phyloP scores from a whole-genome alignment of 2,113 vertebrate genomes.

The human region DNA sequence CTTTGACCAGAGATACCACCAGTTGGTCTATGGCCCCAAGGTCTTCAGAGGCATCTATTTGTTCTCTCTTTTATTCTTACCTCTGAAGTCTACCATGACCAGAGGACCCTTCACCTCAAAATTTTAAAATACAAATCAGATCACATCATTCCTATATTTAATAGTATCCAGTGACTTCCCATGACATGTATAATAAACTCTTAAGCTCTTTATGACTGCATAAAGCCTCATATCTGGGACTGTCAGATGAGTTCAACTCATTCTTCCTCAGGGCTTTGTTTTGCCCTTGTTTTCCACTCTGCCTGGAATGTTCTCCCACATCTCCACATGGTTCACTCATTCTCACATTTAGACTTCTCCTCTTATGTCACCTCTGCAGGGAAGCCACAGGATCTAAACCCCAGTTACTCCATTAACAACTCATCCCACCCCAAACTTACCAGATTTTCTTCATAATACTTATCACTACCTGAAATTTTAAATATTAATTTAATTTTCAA shows the following conservation, averaged over 20 bases:
- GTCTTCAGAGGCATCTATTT: background rate
- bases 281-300: background rate
- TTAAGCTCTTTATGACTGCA: background rate
- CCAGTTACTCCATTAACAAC: background rate
- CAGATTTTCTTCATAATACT: background rate
- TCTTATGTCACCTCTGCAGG: background rate
- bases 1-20: background rate
- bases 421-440: background rate
- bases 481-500: too few species aligned
- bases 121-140: background rate
- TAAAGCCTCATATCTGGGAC: background rate
- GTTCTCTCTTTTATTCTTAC: background rate
- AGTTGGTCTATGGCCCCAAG: background rate
- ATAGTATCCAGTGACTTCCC: background rate
- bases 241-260: background rate
- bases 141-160: background rate
- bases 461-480: background rate
- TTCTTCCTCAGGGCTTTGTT: background rate
- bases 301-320: background rate
- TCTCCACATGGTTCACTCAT: background rate
- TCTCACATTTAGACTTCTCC: background rate
- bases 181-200: background rate
- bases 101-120: background rate
- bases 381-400: background rate
- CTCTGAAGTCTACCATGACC: background rate